Evolutionary conservation across 2,113 vertebrate genomes (phyloP).

Genomic region (Amphilophus citrinellus): DNA sequence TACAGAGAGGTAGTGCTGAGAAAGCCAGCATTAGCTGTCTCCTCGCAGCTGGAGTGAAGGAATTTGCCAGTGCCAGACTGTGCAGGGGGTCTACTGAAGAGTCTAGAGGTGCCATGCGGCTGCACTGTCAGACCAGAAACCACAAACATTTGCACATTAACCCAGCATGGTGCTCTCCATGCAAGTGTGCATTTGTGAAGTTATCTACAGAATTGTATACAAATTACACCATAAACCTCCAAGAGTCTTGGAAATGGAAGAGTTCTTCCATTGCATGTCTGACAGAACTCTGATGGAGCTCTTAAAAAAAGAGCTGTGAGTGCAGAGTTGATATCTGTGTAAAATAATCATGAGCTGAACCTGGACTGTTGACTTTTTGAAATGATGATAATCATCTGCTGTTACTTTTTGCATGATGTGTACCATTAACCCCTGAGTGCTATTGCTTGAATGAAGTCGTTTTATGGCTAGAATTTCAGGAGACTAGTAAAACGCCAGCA

Average conservation of each 20-base stretch:
- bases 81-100: conserved; percentile 61
- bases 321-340: conserved; percentile 17
- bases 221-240: conserved; percentile 64
- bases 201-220: conserved; percentile 54
- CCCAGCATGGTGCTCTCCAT: conserved; percentile 17
- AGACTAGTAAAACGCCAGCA: background rate
- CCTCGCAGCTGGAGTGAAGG: conserved; percentile 59
- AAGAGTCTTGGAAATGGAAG: conserved; percentile 47
- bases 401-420: conserved; percentile 33
- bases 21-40: conserved; percentile 57
- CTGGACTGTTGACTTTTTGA: conserved; percentile 10
- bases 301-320: conserved; percentile 18
- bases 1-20: conserved; percentile 55
- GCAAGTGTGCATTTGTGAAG: conserved; percentile 26
- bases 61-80: conserved; percentile 48
- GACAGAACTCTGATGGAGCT: conserved; percentile 5
- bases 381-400: conserved; percentile 21
- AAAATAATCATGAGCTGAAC: conserved; percentile 42
- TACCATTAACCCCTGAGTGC: background rate
- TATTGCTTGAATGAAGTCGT: conserved; percentile 19
- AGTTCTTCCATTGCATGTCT: conserved; percentile 31
- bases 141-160: conserved; percentile 61
- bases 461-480: conserved; percentile 16
- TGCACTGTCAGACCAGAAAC: conserved; percentile 60
- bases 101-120: conserved; percentile 56